Evolutionary conservation across 2,113 vertebrate species (phyloP).

Genomic region (Chinchilla lanigera): DNA sequence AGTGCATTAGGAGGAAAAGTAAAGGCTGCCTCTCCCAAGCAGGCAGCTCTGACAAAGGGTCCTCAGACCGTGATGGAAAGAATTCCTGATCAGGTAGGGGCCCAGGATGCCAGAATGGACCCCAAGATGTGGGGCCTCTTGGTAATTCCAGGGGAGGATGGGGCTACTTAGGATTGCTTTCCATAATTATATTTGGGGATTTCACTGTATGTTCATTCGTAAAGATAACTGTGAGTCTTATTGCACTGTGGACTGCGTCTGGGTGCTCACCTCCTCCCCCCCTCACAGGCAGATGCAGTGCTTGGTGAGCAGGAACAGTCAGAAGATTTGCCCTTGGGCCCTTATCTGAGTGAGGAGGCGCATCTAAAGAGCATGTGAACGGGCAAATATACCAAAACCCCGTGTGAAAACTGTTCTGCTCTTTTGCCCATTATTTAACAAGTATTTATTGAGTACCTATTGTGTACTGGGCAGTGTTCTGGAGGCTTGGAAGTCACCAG

Average conservation of each 20-base stretch:
- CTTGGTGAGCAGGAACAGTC: background rate
- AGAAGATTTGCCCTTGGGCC: background rate
- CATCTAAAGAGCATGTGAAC: background rate
- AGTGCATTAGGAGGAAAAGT: background rate
- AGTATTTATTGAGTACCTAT: background rate
- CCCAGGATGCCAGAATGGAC: background rate
- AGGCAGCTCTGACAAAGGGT: background rate
- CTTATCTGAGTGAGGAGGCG: background rate
- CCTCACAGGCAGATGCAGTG: no score
- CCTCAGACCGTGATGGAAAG: background rate
- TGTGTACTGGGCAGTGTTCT: background rate
- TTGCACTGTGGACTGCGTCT: background rate
- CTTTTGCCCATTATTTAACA: background rate
- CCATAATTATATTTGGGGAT: background rate
- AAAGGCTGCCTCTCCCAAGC: no score
- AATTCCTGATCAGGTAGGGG: accelerated
- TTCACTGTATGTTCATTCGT: background rate
- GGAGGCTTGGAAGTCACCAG: background rate
- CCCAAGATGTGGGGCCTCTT: background rate
- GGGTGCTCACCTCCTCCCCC: background rate
- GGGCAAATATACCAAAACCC: background rate
- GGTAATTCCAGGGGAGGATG: background rate
- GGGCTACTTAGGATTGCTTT: background rate
- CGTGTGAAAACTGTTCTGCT: background rate
- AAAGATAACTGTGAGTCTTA: background rate